Conservation (phyloP, 2,888 invertebrate genomes). For the Drosophila mimica region DNA sequence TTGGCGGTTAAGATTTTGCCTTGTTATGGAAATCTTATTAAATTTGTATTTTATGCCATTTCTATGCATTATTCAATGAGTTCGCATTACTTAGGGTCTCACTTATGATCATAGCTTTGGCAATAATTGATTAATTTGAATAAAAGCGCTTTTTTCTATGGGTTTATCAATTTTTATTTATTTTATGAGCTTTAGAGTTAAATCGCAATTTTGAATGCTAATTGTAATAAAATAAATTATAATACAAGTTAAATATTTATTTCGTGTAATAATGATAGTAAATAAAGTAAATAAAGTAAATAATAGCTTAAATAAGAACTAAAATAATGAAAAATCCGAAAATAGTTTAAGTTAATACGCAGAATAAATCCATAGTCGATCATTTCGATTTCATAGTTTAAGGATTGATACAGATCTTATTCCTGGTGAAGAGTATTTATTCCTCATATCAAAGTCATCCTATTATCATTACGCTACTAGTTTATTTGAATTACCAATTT, state of each 20-base stretch:
- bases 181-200: neutral
- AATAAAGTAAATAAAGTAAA: too few relatives aligned
- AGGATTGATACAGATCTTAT: neutral
- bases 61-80: neutral
- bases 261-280: neutral
- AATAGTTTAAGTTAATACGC: accelerated
- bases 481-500: too few relatives aligned
- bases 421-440: neutral
- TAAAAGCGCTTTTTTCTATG: neutral
- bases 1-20: neutral
- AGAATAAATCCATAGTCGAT: neutral
- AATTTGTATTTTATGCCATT: conserved; percentile 15
- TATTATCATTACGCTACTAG: neutral
- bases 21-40: conserved; percentile 26
- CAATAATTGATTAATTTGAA: neutral
- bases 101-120: neutral
- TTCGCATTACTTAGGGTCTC: neutral
- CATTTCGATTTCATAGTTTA: neutral
- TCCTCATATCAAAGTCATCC: neutral
- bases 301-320: too few relatives aligned
- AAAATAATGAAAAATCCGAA: neutral
- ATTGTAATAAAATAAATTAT: neutral
- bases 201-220: neutral
- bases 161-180: neutral
- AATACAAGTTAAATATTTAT: neutral